Conservation (phyloP, 2,888 invertebrate genomes). For the Fragum sueziense region DNA sequence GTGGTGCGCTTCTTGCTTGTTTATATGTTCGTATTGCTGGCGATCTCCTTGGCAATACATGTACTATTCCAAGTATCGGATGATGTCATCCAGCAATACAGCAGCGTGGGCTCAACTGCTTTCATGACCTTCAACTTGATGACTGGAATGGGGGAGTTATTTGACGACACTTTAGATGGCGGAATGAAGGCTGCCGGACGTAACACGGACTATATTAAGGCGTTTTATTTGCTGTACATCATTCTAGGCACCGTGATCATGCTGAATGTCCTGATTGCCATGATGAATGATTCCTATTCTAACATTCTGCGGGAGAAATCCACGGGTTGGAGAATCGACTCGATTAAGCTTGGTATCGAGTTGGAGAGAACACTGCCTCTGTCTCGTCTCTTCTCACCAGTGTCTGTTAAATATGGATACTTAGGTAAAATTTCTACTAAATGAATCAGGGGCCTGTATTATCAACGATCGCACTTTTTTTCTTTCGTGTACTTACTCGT, state of each 20-base stretch:
- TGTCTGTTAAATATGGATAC: not conserved
- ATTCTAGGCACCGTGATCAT: conserved; percentile 73
- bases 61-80: conserved; percentile 69
- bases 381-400: conserved; percentile 16
- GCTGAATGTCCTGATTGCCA: conserved; percentile 74
- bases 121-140: conserved; percentile 78
- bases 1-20: conserved; percentile 75
- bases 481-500: too few relatives aligned
- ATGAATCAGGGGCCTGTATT: too few relatives aligned
- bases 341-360: conserved; percentile 73
- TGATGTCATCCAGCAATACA: conserved; percentile 55
- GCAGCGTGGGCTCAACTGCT: conserved; percentile 66
- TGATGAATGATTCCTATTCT: conserved; percentile 77
- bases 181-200: conserved; percentile 51
- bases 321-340: conserved; percentile 75
- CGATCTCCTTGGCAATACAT: conserved; percentile 77
- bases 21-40: conserved; percentile 76
- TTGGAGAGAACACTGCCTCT: conserved; percentile 63
- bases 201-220: conserved; percentile 57
- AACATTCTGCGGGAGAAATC: conserved; percentile 67
- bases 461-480: too few relatives aligned
- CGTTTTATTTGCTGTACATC: conserved; percentile 76
- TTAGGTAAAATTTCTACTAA: too few relatives aligned
- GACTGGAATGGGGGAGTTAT: conserved; percentile 65
- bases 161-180: conserved; percentile 47